Evolutionary conservation across 2,113 vertebrate genomes (phyloP).

Genomic region (Triplophysa siluroides): DNA sequence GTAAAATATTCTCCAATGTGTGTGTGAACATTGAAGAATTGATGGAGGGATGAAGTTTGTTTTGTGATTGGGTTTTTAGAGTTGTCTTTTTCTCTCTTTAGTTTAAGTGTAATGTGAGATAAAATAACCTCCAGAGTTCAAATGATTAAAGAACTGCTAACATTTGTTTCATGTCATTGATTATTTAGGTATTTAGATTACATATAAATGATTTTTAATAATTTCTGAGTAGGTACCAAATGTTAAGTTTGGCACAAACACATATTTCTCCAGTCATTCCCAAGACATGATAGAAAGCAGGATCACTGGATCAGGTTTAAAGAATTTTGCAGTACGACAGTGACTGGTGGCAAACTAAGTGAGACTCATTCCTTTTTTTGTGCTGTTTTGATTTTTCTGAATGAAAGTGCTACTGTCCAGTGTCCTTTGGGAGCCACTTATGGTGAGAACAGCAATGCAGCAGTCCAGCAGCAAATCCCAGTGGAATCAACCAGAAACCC

Average conservation of each 20-base stretch:
- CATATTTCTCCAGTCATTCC: background rate
- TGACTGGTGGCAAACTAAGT: too few species aligned
- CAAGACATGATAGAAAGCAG: background rate
- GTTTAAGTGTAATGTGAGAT: background rate
- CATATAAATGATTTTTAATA: slow-evolving; percentile 17
- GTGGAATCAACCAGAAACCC: background rate
- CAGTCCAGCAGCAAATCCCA: background rate
- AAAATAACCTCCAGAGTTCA: too few species aligned
- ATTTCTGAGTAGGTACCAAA: slow-evolving; percentile 12
- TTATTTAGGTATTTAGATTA: background rate
- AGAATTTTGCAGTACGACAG: background rate
- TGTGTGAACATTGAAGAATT: background rate
- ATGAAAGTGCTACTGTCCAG: background rate
- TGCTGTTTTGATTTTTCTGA: background rate
- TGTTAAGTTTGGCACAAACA: slow-evolving; percentile 4
- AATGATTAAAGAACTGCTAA: background rate
- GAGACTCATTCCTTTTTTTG: background rate
- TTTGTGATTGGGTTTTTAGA: background rate
- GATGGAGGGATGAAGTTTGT: background rate
- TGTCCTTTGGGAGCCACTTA: background rate
- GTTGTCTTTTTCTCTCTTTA: background rate
- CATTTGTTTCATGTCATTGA: too few species aligned
- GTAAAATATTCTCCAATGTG: slow-evolving; percentile 1
- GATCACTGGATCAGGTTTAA: background rate
- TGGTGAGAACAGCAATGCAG: background rate